These are phyloP conservation scores for Nicator chloris DNA, from an alignment of 2,113 vertebrate genomes.

Conservation along the genomic window DNA sequence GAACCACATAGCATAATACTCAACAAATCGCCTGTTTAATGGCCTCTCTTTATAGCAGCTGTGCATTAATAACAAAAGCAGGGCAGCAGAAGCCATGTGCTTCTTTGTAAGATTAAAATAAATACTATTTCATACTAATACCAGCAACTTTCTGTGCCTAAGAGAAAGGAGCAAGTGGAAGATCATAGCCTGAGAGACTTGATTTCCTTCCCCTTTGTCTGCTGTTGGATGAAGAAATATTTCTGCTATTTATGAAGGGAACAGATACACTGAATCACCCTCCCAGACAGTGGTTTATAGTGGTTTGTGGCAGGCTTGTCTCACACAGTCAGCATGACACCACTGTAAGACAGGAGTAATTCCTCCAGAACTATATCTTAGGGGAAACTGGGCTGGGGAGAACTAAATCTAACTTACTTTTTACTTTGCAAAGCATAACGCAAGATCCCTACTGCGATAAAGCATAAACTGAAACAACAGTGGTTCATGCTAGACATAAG, in stretches of 20 bases:
- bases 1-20: constrained; percentile 2
- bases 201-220: not conserved
- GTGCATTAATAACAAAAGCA: constrained; percentile 20
- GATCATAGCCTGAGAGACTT: not conserved
- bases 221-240: not conserved
- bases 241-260: not conserved
- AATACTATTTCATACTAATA: not conserved
- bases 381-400: not conserved
- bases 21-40: constrained; percentile 38
- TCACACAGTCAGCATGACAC: not conserved
- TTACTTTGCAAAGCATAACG: not conserved
- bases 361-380: not conserved
- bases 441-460: not conserved
- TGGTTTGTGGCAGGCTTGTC: not conserved
- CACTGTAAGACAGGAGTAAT: not conserved
- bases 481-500: not conserved
- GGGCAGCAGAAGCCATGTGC: not conserved
- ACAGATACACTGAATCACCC: not conserved
- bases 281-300: not conserved
- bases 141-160: not conserved
- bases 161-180: not conserved
- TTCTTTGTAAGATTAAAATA: constrained; percentile 48
- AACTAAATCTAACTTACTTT: not conserved
- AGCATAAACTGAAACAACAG: not conserved
- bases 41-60: constrained; percentile 31